phyloP scores from a whole-genome alignment of 2,113 vertebrate species.

The Scartelaos histophorus region DNA sequence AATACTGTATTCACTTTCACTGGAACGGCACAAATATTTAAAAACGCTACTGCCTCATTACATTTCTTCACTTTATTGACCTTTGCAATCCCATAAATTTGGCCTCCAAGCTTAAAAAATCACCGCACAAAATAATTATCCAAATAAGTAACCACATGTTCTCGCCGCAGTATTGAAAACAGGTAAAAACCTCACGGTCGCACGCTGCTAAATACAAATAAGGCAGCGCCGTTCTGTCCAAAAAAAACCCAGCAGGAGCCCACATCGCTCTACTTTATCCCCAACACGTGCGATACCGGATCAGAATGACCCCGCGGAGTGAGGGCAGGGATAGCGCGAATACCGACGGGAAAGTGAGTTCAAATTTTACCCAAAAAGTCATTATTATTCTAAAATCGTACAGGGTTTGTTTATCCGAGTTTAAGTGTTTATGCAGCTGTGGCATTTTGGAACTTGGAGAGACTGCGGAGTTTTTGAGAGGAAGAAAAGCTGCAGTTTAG shows the following conservation, averaged over 20 bases:
- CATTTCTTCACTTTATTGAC: no score
- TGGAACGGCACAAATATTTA: no score
- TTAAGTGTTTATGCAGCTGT: background rate
- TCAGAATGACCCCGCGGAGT: background rate
- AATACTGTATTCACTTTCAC: no score
- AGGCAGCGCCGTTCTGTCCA: background rate
- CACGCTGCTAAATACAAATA: slow-evolving; percentile 1
- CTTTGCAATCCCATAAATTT: no score
- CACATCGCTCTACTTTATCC: background rate
- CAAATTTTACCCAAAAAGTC: background rate
- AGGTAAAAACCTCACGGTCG: background rate
- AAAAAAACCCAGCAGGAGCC: background rate
- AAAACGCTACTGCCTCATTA: no score
- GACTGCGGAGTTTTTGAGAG: background rate
- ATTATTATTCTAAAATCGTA: background rate
- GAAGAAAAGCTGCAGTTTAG: background rate
- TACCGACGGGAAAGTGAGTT: background rate
- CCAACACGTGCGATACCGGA: background rate
- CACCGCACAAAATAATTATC: background rate
- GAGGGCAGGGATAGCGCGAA: background rate
- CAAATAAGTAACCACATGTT: background rate
- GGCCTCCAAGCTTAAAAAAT: no score
- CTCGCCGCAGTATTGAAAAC: background rate
- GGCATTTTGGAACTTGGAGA: background rate
- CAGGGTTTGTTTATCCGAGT: background rate